phyloP scores from a whole-genome alignment of 2,113 vertebrate genomes.

The Puma concolor region DNA sequence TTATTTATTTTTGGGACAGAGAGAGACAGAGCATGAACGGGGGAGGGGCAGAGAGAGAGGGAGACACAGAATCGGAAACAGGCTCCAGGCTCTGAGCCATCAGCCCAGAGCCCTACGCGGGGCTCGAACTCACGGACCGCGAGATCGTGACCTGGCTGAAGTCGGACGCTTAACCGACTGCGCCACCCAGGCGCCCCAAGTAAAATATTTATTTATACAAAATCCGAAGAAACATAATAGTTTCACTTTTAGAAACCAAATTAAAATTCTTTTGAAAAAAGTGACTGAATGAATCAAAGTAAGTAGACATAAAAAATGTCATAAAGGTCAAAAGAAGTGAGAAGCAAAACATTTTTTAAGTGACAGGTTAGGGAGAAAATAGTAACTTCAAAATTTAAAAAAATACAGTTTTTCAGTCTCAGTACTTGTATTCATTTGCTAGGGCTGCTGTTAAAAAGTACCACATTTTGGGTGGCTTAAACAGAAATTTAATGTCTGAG shows the following conservation, averaged over 20 bases:
- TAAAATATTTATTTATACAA: slow-evolving; percentile 16
- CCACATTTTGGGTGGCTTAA: neutral
- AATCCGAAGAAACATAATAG: neutral
- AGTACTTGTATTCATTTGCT: neutral
- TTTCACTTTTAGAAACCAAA: slow-evolving; percentile 11
- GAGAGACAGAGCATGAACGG: too few species aligned
- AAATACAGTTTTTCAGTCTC: neutral
- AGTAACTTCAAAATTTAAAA: neutral
- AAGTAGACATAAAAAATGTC: neutral
- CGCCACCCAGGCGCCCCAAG: too few species aligned
- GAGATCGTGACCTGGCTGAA: too few species aligned
- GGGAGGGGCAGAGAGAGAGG: too few species aligned
- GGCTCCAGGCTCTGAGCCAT: too few species aligned
- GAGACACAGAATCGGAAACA: too few species aligned
- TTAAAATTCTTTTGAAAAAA: slow-evolving; percentile 25
- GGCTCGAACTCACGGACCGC: too few species aligned
- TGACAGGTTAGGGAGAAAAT: neutral
- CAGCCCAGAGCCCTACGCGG: too few species aligned
- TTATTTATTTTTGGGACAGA: too few species aligned
- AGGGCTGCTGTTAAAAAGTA: neutral
- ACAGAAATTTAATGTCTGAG: neutral
- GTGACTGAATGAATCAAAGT: neutral
- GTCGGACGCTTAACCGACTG: too few species aligned
- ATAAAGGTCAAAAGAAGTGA: neutral
- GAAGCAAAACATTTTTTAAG: neutral